Evolutionary conservation across 2,113 vertebrate genomes (phyloP).

Genomic region (Dascyllus trimaculatus): DNA sequence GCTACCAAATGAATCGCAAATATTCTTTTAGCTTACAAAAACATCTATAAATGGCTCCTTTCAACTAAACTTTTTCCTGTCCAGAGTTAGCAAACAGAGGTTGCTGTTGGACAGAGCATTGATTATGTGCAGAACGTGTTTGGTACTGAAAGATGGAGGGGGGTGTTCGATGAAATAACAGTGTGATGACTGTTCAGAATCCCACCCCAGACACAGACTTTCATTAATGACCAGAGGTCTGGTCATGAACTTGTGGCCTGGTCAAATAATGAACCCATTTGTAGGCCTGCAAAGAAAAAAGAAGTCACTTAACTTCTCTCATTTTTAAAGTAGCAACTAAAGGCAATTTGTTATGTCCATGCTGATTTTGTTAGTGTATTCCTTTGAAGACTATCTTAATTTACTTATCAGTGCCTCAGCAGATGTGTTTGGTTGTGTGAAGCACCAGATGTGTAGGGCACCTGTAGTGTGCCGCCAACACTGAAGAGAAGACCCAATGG

Average conservation of each 20-base stretch:
- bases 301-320: constrained; percentile 50
- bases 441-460: constrained; percentile 78
- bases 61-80: constrained; percentile 70
- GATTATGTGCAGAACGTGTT: constrained; percentile 79
- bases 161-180: constrained; percentile 73
- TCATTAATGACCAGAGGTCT: constrained; percentile 75
- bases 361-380: constrained; percentile 47
- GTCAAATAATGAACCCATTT: constrained; percentile 77
- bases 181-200: constrained; percentile 77
- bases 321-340: constrained; percentile 62
- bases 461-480: constrained; percentile 76
- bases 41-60: constrained; percentile 72
- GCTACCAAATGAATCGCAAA: constrained; percentile 65
- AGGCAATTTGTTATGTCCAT: constrained; percentile 47
- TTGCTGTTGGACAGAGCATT: constrained; percentile 74
- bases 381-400: constrained; percentile 46
- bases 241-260: constrained; percentile 75
- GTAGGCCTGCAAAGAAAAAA: constrained; percentile 44
- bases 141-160: constrained; percentile 72
- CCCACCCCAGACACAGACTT: constrained; percentile 68
- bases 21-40: constrained; percentile 71
- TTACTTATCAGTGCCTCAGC: constrained; percentile 47
- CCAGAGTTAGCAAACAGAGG: constrained; percentile 73
- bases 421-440: constrained; percentile 55
- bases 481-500: constrained; percentile 56